Conservation (phyloP, 1,140 invertebrate genomes). For the Augochlora pura region DNA sequence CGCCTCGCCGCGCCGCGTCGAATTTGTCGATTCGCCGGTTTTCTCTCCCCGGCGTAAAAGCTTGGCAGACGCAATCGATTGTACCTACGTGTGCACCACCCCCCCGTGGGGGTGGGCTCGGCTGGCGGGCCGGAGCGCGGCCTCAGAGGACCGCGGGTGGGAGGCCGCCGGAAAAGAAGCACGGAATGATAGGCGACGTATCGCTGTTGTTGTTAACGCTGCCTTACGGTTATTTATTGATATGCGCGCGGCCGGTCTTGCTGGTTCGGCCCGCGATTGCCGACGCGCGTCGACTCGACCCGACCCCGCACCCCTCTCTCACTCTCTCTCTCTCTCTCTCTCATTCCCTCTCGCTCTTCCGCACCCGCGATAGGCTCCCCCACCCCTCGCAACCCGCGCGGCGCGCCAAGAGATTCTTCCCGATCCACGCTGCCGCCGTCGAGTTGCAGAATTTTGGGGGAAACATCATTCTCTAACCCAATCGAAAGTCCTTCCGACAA, state of each 20-base stretch:
- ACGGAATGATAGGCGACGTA: conserved; percentile 44
- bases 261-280: conserved; percentile 4
- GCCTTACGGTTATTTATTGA: conserved; percentile 45
- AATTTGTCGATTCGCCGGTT: conserved; percentile 62
- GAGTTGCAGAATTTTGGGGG: no score
- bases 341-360: neutral
- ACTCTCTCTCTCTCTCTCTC: neutral
- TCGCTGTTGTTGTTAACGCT: conserved; percentile 38
- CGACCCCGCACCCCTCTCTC: neutral
- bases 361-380: neutral
- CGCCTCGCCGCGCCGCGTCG: conserved; percentile 30
- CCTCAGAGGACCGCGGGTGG: neutral
- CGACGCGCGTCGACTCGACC: neutral
- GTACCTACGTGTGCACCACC: conserved; percentile 44
- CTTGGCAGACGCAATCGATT: conserved; percentile 53
- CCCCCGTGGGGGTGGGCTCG: neutral
- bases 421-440: no score
- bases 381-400: neutral
- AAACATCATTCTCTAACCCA: no score
- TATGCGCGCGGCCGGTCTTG: conserved; percentile 33
- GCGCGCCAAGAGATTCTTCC: no score
- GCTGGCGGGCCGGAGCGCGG: neutral
- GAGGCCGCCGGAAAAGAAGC: conserved; percentile 27
- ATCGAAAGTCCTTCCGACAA: no score
- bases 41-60: conserved; percentile 44